Evolutionary conservation across 1,140 invertebrate genomes (phyloP), one percentile per base, ranked within the genome.

Genomic region (Arctopsyche grandis): DNA sequence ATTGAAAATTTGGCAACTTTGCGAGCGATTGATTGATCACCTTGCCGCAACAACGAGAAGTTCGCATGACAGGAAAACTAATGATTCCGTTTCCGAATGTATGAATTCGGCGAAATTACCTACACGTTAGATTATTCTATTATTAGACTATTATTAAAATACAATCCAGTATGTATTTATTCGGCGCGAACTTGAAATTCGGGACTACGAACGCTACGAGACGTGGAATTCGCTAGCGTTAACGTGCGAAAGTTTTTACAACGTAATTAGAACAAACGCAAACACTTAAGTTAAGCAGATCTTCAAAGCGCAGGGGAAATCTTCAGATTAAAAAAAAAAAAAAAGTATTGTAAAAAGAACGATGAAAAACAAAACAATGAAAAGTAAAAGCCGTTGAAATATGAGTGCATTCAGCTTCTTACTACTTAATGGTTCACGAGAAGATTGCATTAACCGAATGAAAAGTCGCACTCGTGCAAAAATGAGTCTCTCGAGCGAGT

Each of bases 401-500:
- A 76, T 76, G 74, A 76, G 38, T 76, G 74, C 74, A 76, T 76
- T 76, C 38, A 76, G 56, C 24, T 48, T 66, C 26, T 48, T 14
- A 44, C 58, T 76, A 76, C 74, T 48, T 76, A 76, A 76, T 76
- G 74, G 74, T 16, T 48, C 24, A 63, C 63, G 63, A 76, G 46
- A 52, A 76, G 74, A 76, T 76, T 76, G 74, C 74, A 76, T 76
- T 76, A 76, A 76, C 10, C 56, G 74, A 76, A 76, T 76, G 74
- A 76, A 76, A 76, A 63, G 56, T 76, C 38, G 74, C 26, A 56
- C 24, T 76, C 58, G 74, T 76, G 56, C 74, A 63, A 76, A 52
- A 76, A 76, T 43, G 29, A 74, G 19, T 63, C 56, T 19, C 52
- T 0, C 19, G 71, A 12, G 74, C 21, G 74, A 60, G 24, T 63